Evolutionary conservation across 2,797 vertebrate genomes (phyloP), one percentile per base, ranked within the genome.

Genomic region (Melanotaenia parkinsoni): DNA sequence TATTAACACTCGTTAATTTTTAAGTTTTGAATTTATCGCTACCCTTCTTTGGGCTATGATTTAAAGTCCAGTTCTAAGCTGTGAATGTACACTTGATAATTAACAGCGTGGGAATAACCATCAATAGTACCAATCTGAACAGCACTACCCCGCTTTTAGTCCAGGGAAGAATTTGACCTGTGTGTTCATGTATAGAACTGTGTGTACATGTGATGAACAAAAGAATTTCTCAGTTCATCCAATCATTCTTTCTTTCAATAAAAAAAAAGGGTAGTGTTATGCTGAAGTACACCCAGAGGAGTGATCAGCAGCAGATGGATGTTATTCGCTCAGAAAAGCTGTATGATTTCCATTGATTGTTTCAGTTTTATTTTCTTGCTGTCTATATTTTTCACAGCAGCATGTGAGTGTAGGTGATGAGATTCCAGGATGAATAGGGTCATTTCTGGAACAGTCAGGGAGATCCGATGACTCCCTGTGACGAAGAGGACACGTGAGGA

Each of bases 241-340:
- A 74, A 87, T 86, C 80, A 58, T 61, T 80, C 82, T 67, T 60
- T n/a, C 10, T 65, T 70, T 58, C 78, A 47, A 62, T 79, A 66
- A 76, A 79, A 83, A 63, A 76, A 78, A 83, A 64, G 40, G 37
- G 35, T 78, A 76, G 81, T 50, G 70, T 66, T 73, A 22, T 18
- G 26, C 70, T 60, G 32, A 89, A 90, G 80, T 73, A 74, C 80
- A 82, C 89, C 84, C 86, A 40, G 28, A 2, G 68, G 87, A 68
- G 81, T 72, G 84, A 88, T 91, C 79, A 87, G 82, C 75, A 47
- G 75, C 77, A 59, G 79, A 69, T 65, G 76, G 77, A 73, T 59
- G 76, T 60, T 69, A 89, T 89, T 82, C 86, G 70, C 79, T 71
- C 67, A 22, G 69, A 75, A 81, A 88, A 90, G 69, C 77, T 74